Evolutionary conservation across 2,888 invertebrate species (phyloP).

Genomic region (Brachycybe producta): DNA sequence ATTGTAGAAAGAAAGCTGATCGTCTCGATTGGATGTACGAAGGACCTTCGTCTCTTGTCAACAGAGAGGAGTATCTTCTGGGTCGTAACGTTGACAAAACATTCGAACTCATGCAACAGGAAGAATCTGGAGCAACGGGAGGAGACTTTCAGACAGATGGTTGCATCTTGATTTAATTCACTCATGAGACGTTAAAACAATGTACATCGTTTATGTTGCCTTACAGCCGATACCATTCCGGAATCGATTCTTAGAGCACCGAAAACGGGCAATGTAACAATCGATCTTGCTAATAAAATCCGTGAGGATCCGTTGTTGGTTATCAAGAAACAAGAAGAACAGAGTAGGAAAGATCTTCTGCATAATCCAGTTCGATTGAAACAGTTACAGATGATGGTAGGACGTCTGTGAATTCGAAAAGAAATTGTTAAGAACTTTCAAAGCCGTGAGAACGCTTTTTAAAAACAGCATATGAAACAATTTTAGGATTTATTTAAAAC

Average conservation of each 20-base stretch:
- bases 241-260: conserved; percentile 43
- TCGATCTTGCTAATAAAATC: conserved; percentile 75
- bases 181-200: background rate
- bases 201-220: background rate
- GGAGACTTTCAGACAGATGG: conserved; percentile 17
- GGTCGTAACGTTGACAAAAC: conserved; percentile 70
- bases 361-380: conserved; percentile 87
- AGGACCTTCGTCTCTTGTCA: conserved; percentile 45
- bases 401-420: conserved; percentile 1
- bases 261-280: conserved; percentile 41
- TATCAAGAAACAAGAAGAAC: conserved; percentile 80
- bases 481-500: too few species aligned
- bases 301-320: conserved; percentile 85
- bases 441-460: too few species aligned
- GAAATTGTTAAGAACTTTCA: background rate
- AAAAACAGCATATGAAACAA: too few species aligned
- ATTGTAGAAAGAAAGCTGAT: conserved; percentile 14
- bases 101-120: conserved; percentile 49
- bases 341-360: conserved; percentile 65
- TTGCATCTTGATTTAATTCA: background rate
- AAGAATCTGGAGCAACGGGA: conserved; percentile 33
- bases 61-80: conserved; percentile 76
- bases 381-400: conserved; percentile 62
- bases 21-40: conserved; percentile 38
- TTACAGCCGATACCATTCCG: conserved; percentile 48